Evolutionary conservation across 2,888 invertebrate genomes (phyloP).

Genomic region (Allolobophora icterica): DNA sequence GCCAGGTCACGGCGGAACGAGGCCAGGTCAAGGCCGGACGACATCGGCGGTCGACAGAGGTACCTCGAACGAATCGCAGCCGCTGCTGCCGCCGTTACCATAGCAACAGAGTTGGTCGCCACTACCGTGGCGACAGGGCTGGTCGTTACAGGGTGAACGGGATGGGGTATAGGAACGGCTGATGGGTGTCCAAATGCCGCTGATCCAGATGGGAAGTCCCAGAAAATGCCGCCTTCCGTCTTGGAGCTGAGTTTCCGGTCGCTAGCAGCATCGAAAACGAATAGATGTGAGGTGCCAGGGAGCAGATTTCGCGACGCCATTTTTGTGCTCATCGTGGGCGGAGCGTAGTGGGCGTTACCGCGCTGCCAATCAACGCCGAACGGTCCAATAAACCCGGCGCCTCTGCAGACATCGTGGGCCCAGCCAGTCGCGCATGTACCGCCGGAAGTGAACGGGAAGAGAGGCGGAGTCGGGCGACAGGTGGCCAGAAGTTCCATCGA

Average conservation of each 20-base stretch:
- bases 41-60: neutral
- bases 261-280: neutral
- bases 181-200: neutral
- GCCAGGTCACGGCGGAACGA: neutral
- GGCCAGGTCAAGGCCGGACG: neutral
- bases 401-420: constrained; percentile 18
- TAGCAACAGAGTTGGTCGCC: neutral
- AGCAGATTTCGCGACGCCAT: neutral
- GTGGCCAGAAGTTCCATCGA: neutral
- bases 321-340: neutral
- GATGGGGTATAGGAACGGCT: neutral
- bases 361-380: constrained; percentile 6
- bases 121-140: neutral
- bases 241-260: neutral
- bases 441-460: neutral
- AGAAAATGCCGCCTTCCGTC: neutral
- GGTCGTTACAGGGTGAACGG: neutral
- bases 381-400: neutral
- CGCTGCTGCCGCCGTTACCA: neutral
- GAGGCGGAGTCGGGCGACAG: neutral
- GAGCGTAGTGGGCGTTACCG: neutral
- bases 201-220: neutral
- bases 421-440: constrained; percentile 8
- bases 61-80: neutral
- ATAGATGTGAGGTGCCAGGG: neutral